Evolutionary conservation across 2,113 vertebrate species (phyloP).

Genomic region (Vicugna pacos): DNA sequence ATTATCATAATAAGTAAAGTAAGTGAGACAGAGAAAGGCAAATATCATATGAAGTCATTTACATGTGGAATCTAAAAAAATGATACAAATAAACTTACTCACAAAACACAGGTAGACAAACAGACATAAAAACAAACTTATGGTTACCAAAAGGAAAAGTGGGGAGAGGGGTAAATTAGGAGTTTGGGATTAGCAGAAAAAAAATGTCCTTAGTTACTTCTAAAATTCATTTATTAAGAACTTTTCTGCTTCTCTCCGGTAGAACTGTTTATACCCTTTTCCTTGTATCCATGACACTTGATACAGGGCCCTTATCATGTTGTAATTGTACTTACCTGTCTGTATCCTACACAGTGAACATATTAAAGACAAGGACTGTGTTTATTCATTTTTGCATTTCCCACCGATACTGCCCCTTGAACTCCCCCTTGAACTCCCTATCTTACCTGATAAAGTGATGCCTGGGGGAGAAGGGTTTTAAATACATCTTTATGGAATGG

Average conservation of each 20-base stretch:
- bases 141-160: too few relatives aligned
- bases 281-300: background rate
- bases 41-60: too few relatives aligned
- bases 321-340: background rate
- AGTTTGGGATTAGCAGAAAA: too few relatives aligned
- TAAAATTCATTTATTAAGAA: slow-evolving; percentile 27
- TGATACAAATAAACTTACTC: too few relatives aligned
- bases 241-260: background rate
- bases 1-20: too few relatives aligned
- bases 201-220: slow-evolving; percentile 9
- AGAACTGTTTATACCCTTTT: background rate
- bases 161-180: too few relatives aligned
- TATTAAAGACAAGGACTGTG: background rate
- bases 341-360: background rate
- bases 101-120: too few relatives aligned
- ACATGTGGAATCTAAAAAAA: too few relatives aligned
- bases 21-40: too few relatives aligned
- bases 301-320: background rate
- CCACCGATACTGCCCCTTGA: background rate
- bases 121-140: too few relatives aligned
- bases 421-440: background rate
- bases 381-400: background rate
- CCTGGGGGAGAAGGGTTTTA: background rate
- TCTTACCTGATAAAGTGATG: background rate
- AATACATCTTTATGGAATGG: background rate